Percentiles rank a stretch among this genome's conserved stretches.
Evolutionary conservation across 2,888 invertebrate genomes (phyloP).

Genomic region (Spilosoma lubricipeda): DNA sequence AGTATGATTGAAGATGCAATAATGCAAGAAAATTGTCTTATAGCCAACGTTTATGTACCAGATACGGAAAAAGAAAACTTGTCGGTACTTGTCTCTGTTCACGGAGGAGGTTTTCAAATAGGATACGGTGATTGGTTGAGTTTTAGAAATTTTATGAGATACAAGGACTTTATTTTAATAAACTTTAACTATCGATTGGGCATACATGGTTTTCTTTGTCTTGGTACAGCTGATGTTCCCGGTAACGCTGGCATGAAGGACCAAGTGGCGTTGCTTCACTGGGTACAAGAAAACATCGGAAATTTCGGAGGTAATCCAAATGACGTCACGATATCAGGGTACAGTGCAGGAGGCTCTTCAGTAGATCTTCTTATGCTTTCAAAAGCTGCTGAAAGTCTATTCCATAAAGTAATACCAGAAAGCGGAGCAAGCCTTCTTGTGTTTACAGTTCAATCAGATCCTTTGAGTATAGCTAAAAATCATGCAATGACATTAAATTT

Average conservation of each 20-base stretch:
- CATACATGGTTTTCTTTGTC: constrained; percentile 53
- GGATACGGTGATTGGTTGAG: constrained; percentile 7
- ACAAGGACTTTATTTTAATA: constrained; percentile 54
- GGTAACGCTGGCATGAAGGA: constrained; percentile 60
- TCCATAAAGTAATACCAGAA: constrained; percentile 61
- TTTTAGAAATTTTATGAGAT: constrained; percentile 16
- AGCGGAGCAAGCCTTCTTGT: constrained; percentile 55
- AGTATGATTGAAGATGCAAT: background rate
- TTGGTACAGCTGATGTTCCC: constrained; percentile 54
- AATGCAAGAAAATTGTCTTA: constrained; percentile 66
- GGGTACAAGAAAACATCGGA: constrained; percentile 61
- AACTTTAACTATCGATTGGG: constrained; percentile 58
- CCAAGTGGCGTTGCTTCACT: constrained; percentile 48
- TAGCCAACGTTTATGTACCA: constrained; percentile 71
- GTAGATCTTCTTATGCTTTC: constrained; percentile 57
- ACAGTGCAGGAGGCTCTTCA: constrained; percentile 61
- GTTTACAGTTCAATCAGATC: constrained; percentile 58
- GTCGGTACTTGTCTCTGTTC: background rate
- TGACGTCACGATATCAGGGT: constrained; percentile 63
- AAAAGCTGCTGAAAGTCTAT: constrained; percentile 53
- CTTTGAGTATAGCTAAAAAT: constrained; percentile 55
- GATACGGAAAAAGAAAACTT: constrained; percentile 49
- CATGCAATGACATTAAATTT: constrained; percentile 55
- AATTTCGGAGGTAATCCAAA: constrained; percentile 64
- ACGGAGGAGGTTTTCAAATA: background rate